Conservation (phyloP, 2,113 vertebrate genomes). For the Otocyon megalotis region DNA sequence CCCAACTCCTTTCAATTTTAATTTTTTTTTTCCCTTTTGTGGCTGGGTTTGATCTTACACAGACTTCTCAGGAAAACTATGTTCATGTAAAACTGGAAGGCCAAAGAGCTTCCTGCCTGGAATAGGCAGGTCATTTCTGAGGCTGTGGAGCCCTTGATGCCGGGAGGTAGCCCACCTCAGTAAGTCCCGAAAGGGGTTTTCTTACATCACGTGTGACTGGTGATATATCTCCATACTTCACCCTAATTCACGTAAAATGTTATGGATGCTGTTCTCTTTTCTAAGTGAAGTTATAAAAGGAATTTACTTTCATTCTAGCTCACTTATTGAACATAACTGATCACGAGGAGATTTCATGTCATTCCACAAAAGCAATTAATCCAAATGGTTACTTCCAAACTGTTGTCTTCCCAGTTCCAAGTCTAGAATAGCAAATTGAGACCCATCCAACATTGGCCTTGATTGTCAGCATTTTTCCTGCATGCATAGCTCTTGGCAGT, state of each 20-base stretch:
- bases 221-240: not conserved
- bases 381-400: not conserved
- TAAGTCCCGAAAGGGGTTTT: not conserved
- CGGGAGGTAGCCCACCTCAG: not conserved
- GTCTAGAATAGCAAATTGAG: not conserved
- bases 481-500: not conserved
- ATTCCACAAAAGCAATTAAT: not conserved
- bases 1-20: slow-evolving; percentile 49
- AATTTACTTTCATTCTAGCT: not conserved
- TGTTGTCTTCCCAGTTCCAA: not conserved
- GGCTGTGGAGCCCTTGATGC: not conserved
- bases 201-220: not conserved
- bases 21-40: not conserved
- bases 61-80: slow-evolving; percentile 66
- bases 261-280: not conserved
- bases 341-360: not conserved
- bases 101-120: not conserved
- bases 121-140: not conserved
- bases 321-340: not conserved
- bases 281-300: slow-evolving; percentile 23
- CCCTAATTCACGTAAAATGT: not conserved
- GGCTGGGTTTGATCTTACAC: slow-evolving; percentile 61
- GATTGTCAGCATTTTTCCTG: not conserved
- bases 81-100: slow-evolving; percentile 34
- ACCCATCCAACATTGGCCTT: not conserved